Evolutionary conservation across 2,888 invertebrate species (phyloP).

Genomic region (Siphlonurus alternatus): DNA sequence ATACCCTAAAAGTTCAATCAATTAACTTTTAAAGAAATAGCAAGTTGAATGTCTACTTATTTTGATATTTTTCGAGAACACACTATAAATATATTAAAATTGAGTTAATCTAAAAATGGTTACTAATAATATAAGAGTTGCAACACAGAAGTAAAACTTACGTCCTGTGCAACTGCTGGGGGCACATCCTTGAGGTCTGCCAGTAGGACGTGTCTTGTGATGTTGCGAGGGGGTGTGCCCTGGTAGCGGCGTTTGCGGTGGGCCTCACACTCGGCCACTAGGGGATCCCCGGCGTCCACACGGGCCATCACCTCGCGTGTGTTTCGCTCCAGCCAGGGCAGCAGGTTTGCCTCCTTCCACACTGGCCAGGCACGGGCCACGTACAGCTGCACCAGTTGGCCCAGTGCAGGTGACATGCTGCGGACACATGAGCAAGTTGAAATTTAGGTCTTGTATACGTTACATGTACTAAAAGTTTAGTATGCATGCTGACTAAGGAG

Average conservation of each 20-base stretch:
- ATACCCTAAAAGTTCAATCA: too few relatives aligned
- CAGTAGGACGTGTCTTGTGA: constrained; percentile 50
- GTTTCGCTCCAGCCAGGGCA: constrained; percentile 61
- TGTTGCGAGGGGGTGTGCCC: constrained; percentile 42
- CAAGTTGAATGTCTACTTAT: too few relatives aligned
- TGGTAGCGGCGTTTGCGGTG: constrained; percentile 44
- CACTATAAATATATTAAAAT: too few relatives aligned
- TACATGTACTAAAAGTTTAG: too few relatives aligned
- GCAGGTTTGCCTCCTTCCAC: constrained; percentile 59
- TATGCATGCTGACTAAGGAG: too few relatives aligned
- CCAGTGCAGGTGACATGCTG: constrained; percentile 44
- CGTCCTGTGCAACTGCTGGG: constrained; percentile 18
- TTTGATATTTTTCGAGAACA: too few relatives aligned
- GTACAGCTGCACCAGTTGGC: constrained; percentile 54
- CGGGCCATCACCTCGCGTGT: constrained; percentile 44
- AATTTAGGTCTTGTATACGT: constrained; percentile 11
- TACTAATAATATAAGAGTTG: too few relatives aligned
- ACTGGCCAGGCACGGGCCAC: constrained; percentile 52
- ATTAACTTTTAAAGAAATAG: too few relatives aligned
- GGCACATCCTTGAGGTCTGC: constrained; percentile 51
- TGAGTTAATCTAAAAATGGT: too few relatives aligned
- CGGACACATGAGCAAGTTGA: background rate
- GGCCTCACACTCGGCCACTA: constrained; percentile 39
- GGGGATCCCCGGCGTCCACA: constrained; percentile 41
- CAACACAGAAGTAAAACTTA: too few relatives aligned